These are phyloP conservation scores for Mesoligia furuncula DNA, from an alignment of 2,888 invertebrate genomes.

Conservation along the genomic window DNA sequence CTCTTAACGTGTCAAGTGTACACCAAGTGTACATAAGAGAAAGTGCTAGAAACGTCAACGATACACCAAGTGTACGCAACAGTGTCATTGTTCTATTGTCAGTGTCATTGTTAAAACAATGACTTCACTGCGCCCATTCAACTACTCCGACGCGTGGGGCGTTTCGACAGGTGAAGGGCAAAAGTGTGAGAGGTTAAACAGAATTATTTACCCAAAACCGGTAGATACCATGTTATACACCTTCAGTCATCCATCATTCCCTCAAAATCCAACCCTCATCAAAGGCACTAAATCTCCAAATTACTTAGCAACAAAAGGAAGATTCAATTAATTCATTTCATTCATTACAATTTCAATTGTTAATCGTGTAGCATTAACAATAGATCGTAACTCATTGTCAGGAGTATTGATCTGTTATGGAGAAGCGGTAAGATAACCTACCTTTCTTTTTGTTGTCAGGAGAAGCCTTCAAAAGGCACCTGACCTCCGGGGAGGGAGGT, in stretches of 20 bases:
- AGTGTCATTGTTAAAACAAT: too few species aligned
- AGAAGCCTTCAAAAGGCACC: too few species aligned
- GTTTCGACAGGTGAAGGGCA: too few species aligned
- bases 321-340: constrained; percentile 48
- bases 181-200: background rate
- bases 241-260: background rate
- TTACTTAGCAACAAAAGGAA: background rate
- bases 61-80: too few species aligned
- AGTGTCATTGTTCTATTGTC: too few species aligned
- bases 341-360: constrained; percentile 40
- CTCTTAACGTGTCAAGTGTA: too few species aligned
- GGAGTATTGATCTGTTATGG: constrained; percentile 35
- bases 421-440: background rate
- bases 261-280: background rate
- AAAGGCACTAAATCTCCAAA: background rate
- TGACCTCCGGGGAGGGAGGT: too few species aligned
- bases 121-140: too few species aligned
- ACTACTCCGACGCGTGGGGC: too few species aligned
- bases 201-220: background rate
- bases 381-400: constrained; percentile 20
- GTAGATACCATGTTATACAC: constrained; percentile 2
- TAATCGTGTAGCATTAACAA: constrained; percentile 38
- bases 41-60: too few species aligned
- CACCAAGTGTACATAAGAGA: too few species aligned
- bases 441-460: too few species aligned